Base-by-base conservation (phyloP, 2,888 invertebrate species). In the Alcis repandata region DNA sequence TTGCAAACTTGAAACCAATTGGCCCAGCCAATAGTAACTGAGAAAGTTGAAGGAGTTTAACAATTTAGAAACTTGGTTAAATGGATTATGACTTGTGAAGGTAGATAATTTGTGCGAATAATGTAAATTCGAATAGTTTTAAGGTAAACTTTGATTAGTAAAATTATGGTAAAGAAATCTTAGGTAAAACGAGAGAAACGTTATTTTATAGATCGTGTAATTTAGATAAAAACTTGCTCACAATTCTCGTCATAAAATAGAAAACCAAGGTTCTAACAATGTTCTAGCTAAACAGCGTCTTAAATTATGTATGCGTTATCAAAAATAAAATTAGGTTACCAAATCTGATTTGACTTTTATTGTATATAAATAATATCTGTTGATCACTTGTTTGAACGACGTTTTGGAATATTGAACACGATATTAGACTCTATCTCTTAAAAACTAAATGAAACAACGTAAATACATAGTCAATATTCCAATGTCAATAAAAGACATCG, bases 1-100 rank as follows among this genome's bases (percentile, higher is more conserved):
- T 67, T 61, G 68, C 68, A 71, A 73, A 73, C 69, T 71, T 63
- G 63, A 69, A 68, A 71, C 67, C 71, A 68, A 73, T 72, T 70
- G 70, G 60, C 70, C 68, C 56, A 59, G 69, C 68, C 68, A 69
- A 73, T 73, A 67, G 69, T 67, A 70, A 72, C 69, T 69, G 68
- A 69, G 62, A 65, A 67, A 68, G 52, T 63, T 71, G 43, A 64
- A 63, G 68, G 60, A 59, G 65, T 67, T 67, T 63, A 68, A 68
- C 68, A 69, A 72, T 69, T n/a, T 70, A 69, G 36, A 61, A 71
- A 63, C 62, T 68, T 60, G 64, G 63, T 60, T 68, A 67, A 64
- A 61, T 61, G 62, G 63, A 64, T 71, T 67, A 63, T 52, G 58
- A 56, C 46, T 62, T 69, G 51, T 45, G 53, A 43, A 59, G 69